phyloP scores from a whole-genome alignment of 1,140 invertebrate species.

The Trachymyrmex cornetzi region DNA sequence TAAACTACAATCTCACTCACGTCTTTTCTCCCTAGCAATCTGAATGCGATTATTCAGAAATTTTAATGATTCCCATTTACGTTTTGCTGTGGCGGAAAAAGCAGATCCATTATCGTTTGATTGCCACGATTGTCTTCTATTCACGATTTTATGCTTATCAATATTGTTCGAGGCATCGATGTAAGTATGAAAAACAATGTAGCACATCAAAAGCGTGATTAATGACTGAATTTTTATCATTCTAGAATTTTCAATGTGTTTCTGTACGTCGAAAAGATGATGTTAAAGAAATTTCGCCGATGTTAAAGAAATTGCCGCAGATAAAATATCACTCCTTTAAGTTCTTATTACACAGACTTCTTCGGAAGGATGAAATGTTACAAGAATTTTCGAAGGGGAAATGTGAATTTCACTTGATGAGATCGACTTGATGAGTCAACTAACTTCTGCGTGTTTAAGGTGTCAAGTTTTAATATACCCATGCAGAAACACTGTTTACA shows the following conservation, averaged over 20 bases:
- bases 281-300: conserved; percentile 2
- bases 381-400: neutral
- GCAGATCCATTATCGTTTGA: conserved; percentile 16
- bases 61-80: conserved; percentile 16
- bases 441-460: conserved; percentile 13
- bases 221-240: neutral
- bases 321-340: neutral
- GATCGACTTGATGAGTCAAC: neutral
- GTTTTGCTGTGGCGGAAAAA: neutral
- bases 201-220: conserved; percentile 45
- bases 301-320: neutral
- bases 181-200: neutral
- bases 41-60: conserved; percentile 25
- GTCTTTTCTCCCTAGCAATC: conserved; percentile 64
- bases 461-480: conserved; percentile 62
- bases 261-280: neutral
- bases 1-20: conserved; percentile 43
- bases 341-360: neutral
- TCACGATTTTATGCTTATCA: conserved; percentile 33
- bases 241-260: neutral
- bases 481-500: conserved; percentile 49
- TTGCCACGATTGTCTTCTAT: conserved; percentile 62
- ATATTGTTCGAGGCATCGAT: conserved; percentile 53
- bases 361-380: neutral
- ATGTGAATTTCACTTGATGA: neutral